Base-by-base conservation (phyloP, 2,888 invertebrate species). In the Parelbella ahira region DNA sequence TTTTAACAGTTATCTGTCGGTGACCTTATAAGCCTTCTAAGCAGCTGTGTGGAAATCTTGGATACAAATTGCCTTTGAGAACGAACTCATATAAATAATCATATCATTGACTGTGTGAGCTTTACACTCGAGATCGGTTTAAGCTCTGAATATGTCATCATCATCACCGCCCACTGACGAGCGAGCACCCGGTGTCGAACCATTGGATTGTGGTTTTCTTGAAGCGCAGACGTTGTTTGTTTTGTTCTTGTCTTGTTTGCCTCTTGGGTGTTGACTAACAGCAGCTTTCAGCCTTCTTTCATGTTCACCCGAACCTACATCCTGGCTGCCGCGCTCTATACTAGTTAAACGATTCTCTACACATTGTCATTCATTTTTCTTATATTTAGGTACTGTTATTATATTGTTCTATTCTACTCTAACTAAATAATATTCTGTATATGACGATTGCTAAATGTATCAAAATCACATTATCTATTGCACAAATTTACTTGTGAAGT, bases 71-170 rank as follows among this genome's bases (percentile, higher is more conserved):
- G 71, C 68, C 66, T 62, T 69, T 63, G 63, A 73, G 62, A 68
- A 59, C 69, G 62, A 68, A 58, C 63, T 65, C 57, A 24, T 29
- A 27, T 29, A 23, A 28, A 25, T 63, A 60, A 63, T 73, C 76
- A 71, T 65, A 58, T 70, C 75, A 74, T 71, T 60, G 64, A 67
- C 68, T n/a, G n/a, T 64, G 68, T 68, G 63, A 65, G 71, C 70
- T 74, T 56, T 58, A 57, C 56, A 62, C 54, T 62, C 52, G 58
- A 54, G 60, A 56, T 57, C 39, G 39, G 50, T 37, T 43, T 8
- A 30, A 54, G 54, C 57, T 59, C 50, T 32, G 24, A 55, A 58
- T 58, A 53, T 50, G 8, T 19, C n/a, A 54, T 46, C 57, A 59
- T 56, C 48, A 50, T 53, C 54, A 54, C 49, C 37, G 47, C 51